phyloP scores from a whole-genome alignment of 2,888 invertebrate genomes.

The Hololepta plana region DNA sequence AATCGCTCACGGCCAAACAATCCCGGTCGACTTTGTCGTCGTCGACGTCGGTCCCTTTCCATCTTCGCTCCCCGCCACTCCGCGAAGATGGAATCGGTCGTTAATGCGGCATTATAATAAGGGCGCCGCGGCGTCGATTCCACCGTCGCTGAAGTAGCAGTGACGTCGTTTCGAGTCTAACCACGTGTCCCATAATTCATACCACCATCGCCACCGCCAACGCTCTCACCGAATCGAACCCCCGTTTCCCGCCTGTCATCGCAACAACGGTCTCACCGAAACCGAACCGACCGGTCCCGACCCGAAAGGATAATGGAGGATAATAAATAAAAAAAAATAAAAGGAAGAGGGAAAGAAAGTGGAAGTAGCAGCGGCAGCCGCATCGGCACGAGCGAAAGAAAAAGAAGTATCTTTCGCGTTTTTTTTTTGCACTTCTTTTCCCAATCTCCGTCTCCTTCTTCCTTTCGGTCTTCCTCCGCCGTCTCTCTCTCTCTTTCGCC shows the following conservation, averaged over 20 bases:
- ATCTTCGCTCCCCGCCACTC: not conserved
- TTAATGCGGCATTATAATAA: slow-evolving; percentile 25
- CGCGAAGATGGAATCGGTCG: too few species aligned
- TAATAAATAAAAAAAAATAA: slow-evolving; percentile 30
- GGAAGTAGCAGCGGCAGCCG: too few species aligned
- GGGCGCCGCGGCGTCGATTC: slow-evolving; percentile 29
- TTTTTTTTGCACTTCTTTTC: too few species aligned
- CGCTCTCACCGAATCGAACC: slow-evolving; percentile 13
- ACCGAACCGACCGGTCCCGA: slow-evolving; percentile 18
- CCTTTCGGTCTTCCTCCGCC: too few species aligned
- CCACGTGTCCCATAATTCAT: slow-evolving; percentile 59
- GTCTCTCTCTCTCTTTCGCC: too few species aligned
- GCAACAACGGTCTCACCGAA: slow-evolving; percentile 12
- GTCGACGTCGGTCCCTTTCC: not conserved
- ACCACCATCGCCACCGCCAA: slow-evolving; percentile 33
- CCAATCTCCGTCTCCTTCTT: too few species aligned
- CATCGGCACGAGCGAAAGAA: too few species aligned
- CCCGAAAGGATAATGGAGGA: slow-evolving; percentile 26
- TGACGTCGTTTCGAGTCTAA: slow-evolving; percentile 55
- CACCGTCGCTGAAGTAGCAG: too few species aligned
- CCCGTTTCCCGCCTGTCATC: slow-evolving; percentile 8
- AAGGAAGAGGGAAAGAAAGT: too few species aligned
- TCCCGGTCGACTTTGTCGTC: not conserved
- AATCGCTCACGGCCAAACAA: slow-evolving; percentile 15
- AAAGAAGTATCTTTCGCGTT: too few species aligned